These are phyloP conservation scores for Glaucomys volans DNA, from an alignment of 2,113 vertebrate genomes.

Conservation along the genomic window DNA sequence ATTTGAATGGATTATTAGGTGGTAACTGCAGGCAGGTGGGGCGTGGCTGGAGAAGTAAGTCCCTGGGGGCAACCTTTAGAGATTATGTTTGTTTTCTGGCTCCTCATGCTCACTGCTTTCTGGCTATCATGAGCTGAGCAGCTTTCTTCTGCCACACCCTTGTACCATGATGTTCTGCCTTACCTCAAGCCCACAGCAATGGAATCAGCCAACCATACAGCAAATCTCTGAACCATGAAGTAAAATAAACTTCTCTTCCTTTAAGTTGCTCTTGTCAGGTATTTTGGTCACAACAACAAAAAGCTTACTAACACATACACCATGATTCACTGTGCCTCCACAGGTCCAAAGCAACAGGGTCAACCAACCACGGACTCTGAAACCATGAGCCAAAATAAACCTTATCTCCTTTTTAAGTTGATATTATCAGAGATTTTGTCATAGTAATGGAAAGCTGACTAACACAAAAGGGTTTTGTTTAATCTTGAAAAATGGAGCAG, in stretches of 20 bases:
- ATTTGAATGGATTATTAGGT: no score
- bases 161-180: no score
- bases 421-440: not conserved
- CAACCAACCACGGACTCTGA: not conserved
- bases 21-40: no score
- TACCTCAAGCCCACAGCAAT: not conserved
- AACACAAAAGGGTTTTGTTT: not conserved
- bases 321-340: no score
- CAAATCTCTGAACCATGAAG: not conserved
- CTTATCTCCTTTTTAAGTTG: not conserved
- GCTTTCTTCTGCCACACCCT: no score
- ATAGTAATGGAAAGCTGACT: not conserved
- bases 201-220: not conserved
- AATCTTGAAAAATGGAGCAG: not conserved
- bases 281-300: not conserved
- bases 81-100: no score
- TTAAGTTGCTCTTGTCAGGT: not conserved
- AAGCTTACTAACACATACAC: not conserved
- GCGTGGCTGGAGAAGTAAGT: no score
- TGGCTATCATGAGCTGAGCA: no score
- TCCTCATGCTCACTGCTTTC: no score
- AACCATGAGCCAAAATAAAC: not conserved
- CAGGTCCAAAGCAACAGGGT: not conserved
- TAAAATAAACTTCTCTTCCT: not conserved
- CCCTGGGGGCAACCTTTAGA: no score